Conservation (phyloP, 2,888 invertebrate species). For the Tachina fera region DNA sequence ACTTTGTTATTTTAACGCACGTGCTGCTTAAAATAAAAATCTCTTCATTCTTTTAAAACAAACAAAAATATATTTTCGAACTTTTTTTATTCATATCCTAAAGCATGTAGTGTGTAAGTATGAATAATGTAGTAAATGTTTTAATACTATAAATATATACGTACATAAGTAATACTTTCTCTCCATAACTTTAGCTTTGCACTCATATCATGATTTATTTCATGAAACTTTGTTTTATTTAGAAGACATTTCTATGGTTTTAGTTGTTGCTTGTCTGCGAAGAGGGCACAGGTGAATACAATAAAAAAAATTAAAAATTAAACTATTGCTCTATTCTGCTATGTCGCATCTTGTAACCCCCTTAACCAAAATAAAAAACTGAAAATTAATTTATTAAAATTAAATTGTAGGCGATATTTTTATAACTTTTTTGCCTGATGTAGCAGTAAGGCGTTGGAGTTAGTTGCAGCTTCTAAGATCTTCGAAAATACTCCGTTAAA, state of each 20-base stretch:
- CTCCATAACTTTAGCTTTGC: conserved; percentile 25
- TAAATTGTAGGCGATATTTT: no score
- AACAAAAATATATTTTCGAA: conserved; percentile 44
- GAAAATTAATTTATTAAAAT: no score
- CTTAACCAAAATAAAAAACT: no score
- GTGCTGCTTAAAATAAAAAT: conserved; percentile 43
- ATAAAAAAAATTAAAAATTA: no score
- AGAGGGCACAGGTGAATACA: no score
- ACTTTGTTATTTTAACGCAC: conserved; percentile 63
- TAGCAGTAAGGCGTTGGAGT: no score
- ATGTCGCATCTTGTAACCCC: no score
- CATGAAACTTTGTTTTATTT: conserved; percentile 15
- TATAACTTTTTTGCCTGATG: no score
- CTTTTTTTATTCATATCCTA: conserved; percentile 23
- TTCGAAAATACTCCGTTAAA: no score
- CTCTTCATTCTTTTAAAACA: conserved; percentile 29
- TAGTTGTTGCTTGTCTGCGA: not conserved
- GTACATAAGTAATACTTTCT: not conserved
- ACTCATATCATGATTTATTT: conserved; percentile 58
- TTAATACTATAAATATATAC: not conserved
- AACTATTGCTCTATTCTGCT: no score
- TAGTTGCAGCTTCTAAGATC: no score
- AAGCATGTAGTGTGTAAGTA: not conserved
- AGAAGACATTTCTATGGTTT: conserved; percentile 41
- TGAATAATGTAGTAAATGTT: not conserved